phyloP scores from a whole-genome alignment of 2,113 vertebrate genomes.

The Macroglossus sobrinus region DNA sequence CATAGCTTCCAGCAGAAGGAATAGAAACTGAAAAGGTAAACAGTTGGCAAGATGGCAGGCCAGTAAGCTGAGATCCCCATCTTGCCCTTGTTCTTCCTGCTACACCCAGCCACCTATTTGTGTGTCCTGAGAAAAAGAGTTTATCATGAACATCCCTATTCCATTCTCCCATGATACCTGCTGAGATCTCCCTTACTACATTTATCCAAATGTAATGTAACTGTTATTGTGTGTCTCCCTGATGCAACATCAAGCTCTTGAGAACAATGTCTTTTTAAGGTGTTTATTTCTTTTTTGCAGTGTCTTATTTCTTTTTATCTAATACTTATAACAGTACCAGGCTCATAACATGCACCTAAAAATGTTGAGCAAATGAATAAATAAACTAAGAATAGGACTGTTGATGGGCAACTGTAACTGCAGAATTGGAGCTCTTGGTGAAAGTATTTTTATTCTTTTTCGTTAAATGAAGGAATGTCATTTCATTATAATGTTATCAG shows the following conservation, averaged over 20 bases:
- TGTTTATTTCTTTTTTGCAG: not conserved
- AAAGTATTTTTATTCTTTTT: not conserved
- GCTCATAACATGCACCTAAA: not conserved
- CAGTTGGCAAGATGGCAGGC: not conserved
- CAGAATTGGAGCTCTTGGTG: not conserved
- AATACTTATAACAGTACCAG: not conserved
- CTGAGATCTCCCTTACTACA: not conserved
- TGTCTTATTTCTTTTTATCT: not conserved
- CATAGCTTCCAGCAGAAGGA: not conserved
- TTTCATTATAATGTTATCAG: not conserved
- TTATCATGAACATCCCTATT: not conserved
- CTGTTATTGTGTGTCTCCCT: not conserved
- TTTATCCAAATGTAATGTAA: no score
- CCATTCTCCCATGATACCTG: not conserved
- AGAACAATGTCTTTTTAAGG: not conserved
- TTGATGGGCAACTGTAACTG: not conserved
- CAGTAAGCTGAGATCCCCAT: not conserved
- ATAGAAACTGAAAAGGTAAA: not conserved
- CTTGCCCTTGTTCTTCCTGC: not conserved
- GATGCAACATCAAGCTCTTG: not conserved
- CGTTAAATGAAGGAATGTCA: not conserved
- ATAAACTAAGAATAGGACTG: not conserved
- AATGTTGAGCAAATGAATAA: not conserved
- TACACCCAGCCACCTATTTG: accelerated
- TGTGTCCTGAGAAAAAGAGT: not conserved